Conservation (phyloP, 2,113 vertebrate genomes). For the Nothoprocta pentlandii region DNA sequence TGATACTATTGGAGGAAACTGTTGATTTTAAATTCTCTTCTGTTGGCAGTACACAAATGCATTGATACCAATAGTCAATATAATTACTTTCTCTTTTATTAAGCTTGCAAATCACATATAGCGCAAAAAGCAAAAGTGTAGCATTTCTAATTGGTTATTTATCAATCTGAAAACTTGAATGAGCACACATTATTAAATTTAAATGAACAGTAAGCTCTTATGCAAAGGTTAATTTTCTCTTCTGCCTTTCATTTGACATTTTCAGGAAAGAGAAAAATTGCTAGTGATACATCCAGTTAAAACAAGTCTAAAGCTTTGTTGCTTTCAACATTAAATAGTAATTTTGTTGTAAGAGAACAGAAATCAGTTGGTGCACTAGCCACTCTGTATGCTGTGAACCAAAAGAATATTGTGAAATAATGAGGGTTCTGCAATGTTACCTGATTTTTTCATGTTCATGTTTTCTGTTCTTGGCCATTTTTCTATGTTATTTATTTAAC, state of each 20-base stretch:
- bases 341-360: constrained; percentile 17
- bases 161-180: background rate
- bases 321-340: constrained; percentile 16
- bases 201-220: background rate
- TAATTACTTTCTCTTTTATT: background rate
- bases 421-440: background rate
- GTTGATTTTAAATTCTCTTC: background rate
- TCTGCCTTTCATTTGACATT: background rate
- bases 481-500: background rate
- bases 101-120: background rate
- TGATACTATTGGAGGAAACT: background rate
- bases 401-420: constrained; percentile 23
- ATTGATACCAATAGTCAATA: background rate
- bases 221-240: constrained; percentile 12
- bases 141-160: background rate
- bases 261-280: background rate
- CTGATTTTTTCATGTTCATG: background rate
- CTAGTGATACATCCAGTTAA: background rate
- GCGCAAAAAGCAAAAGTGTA: background rate
- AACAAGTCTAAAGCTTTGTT: constrained; percentile 2
- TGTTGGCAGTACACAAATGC: background rate
- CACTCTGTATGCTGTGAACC: background rate
- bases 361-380: constrained; percentile 8
- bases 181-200: background rate
- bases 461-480: background rate